These are phyloP conservation scores for Megaustenia siamemsis DNA, from an alignment of 2,888 invertebrate genomes.

Conservation along the genomic window DNA sequence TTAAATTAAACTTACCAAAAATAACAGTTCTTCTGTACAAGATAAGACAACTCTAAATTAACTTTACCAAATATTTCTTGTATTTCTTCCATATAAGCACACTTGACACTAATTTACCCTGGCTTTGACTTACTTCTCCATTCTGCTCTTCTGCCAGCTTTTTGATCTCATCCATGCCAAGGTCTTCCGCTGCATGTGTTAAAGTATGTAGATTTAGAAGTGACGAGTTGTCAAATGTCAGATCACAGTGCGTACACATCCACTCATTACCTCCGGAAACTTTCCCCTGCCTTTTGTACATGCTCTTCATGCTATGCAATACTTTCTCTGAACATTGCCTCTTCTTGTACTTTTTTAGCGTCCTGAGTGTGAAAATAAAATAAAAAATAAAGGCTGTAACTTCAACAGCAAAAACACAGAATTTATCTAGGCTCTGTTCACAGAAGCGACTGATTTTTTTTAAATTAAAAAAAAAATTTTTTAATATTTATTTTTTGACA, in stretches of 20 bases:
- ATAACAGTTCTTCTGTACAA: too few species aligned
- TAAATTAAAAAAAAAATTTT: too few species aligned
- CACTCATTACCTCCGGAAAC: slow-evolving; percentile 72
- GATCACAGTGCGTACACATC: slow-evolving; percentile 80
- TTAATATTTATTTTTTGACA: too few species aligned
- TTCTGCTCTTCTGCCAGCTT: slow-evolving; percentile 30
- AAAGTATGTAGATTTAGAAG: slow-evolving; percentile 82
- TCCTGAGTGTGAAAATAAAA: slow-evolving; percentile 60
- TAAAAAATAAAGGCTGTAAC: too few species aligned
- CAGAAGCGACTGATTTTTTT: too few species aligned
- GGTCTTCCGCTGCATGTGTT: slow-evolving; percentile 81
- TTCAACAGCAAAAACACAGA: too few species aligned
- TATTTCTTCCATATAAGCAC: too few species aligned
- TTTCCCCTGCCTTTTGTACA: slow-evolving; percentile 72
- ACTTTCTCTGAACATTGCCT: slow-evolving; percentile 69
- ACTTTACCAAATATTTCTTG: too few species aligned
- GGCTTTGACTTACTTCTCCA: slow-evolving; percentile 31
- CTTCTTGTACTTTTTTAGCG: slow-evolving; percentile 75
- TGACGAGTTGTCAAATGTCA: slow-evolving; percentile 79
- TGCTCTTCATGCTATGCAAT: slow-evolving; percentile 73
- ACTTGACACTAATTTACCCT: too few species aligned
- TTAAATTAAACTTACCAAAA: too few species aligned
- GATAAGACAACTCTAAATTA: too few species aligned
- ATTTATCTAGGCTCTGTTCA: too few species aligned
- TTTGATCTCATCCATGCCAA: slow-evolving; percentile 73